These are phyloP conservation scores for Holothuria glaberrima DNA, from an alignment of 35 echinoderm and acorn worm genomes.

Conservation along the genomic window DNA sequence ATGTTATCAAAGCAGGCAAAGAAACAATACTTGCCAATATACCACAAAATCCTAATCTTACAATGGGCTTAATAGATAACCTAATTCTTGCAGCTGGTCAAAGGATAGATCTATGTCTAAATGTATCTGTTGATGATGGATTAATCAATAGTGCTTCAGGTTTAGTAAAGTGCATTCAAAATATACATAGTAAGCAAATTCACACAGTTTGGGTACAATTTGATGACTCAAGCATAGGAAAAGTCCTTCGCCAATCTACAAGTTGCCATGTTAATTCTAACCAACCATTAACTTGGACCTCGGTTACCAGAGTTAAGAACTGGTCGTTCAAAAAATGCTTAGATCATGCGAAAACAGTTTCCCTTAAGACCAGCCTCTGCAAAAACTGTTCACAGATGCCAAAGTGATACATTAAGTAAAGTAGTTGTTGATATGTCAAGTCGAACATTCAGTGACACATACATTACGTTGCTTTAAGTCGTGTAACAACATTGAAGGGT, in stretches of 20 bases:
- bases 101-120: no score
- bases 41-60: constrained; percentile 24
- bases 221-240: constrained; percentile 25
- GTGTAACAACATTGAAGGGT: neutral
- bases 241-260: neutral
- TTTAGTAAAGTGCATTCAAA: no score
- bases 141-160: no score
- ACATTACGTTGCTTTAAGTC: constrained; percentile 28
- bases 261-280: neutral
- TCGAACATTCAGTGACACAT: neutral
- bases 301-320: constrained; percentile 7
- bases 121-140: no score
- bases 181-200: no score
- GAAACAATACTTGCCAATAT: neutral
- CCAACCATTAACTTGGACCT: neutral
- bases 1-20: constrained; percentile 14
- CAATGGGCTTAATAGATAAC: neutral
- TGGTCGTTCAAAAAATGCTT: no score
- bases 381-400: no score
- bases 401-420: no score
- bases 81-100: no score
- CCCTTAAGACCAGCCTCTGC: no score
- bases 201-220: constrained; percentile 37
- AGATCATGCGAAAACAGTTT: no score
- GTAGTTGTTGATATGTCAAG: no score